These are phyloP conservation scores for Camptogramma bilineatum DNA, from an alignment of 2,888 invertebrate species.

Conservation along the genomic window DNA sequence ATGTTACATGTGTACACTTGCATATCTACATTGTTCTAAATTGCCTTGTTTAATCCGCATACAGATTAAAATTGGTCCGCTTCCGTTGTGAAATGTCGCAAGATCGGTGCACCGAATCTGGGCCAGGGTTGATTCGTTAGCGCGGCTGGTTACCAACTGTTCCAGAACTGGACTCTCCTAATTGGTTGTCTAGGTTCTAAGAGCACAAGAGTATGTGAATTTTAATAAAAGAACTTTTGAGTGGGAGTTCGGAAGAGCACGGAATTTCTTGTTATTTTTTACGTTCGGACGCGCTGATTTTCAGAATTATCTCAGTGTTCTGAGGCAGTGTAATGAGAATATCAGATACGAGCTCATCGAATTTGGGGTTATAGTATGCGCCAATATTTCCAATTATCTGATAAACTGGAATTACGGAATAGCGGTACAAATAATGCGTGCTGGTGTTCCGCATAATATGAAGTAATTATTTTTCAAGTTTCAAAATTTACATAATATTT, in stretches of 20 bases:
- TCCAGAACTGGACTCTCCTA: conserved; percentile 19
- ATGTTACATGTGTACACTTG: not conserved
- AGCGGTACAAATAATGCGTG: not conserved
- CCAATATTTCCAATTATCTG: conserved; percentile 18
- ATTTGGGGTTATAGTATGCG: conserved; percentile 1
- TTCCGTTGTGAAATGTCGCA: conserved; percentile 41
- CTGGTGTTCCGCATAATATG: not conserved
- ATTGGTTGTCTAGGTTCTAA: conserved; percentile 14
- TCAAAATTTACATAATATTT: too few species aligned
- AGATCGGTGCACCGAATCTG: conserved; percentile 36
- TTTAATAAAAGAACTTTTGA: not conserved
- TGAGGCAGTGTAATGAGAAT: not conserved
- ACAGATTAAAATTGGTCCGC: conserved; percentile 35
- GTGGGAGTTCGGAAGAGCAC: too few species aligned
- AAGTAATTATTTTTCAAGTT: too few species aligned
- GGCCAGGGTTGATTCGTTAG: conserved; percentile 40
- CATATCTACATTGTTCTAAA: conserved; percentile 3
- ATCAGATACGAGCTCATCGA: conserved; percentile 9
- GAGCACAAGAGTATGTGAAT: not conserved
- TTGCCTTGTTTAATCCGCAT: conserved; percentile 21
- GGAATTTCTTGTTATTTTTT: too few species aligned
- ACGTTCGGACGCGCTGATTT: not conserved
- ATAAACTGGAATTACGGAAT: conserved; percentile 12
- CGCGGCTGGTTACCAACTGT: conserved; percentile 19
- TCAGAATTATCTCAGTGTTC: not conserved